Evolutionary conservation across 1,140 invertebrate genomes (phyloP).

Genomic region (Potamilus streckersoni): DNA sequence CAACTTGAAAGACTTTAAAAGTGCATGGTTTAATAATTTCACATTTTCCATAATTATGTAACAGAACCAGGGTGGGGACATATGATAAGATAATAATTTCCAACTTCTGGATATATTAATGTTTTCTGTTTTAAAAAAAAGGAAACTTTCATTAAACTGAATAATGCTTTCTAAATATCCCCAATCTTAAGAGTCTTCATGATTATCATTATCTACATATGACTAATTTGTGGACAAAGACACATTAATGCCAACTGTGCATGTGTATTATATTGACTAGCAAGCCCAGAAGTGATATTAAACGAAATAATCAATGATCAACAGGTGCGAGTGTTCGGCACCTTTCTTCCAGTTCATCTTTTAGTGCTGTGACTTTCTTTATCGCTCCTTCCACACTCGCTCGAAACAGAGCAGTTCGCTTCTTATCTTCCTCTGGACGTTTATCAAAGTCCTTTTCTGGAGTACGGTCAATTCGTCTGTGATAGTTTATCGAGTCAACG

Average conservation of each 20-base stretch:
- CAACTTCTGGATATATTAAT: too few species aligned
- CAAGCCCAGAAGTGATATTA: too few species aligned
- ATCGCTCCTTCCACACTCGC: constrained; percentile 8
- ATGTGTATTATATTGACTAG: too few species aligned
- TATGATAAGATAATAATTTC: too few species aligned
- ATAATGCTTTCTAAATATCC: too few species aligned
- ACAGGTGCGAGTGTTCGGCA: constrained; percentile 10
- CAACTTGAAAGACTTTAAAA: too few species aligned
- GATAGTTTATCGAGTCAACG: constrained; percentile 17
- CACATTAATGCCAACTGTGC: neutral
- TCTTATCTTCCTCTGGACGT: constrained; percentile 25
- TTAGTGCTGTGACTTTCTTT: constrained; percentile 29
- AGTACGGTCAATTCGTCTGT: constrained; percentile 30
- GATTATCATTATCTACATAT: neutral
- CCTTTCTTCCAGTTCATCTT: constrained; percentile 30
- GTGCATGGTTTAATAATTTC: too few species aligned
- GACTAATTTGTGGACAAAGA: neutral
- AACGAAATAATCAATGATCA: neutral
- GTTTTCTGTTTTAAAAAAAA: too few species aligned
- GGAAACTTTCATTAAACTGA: too few species aligned
- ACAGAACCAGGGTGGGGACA: too few species aligned
- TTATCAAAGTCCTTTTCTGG: constrained; percentile 36
- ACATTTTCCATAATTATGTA: too few species aligned
- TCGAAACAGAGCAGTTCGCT: constrained; percentile 20
- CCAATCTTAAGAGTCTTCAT: neutral